Evolutionary conservation across 1,140 invertebrate genomes (phyloP), one percentile per base, ranked within the genome.

Genomic region (Drosophila nikananu): DNA sequence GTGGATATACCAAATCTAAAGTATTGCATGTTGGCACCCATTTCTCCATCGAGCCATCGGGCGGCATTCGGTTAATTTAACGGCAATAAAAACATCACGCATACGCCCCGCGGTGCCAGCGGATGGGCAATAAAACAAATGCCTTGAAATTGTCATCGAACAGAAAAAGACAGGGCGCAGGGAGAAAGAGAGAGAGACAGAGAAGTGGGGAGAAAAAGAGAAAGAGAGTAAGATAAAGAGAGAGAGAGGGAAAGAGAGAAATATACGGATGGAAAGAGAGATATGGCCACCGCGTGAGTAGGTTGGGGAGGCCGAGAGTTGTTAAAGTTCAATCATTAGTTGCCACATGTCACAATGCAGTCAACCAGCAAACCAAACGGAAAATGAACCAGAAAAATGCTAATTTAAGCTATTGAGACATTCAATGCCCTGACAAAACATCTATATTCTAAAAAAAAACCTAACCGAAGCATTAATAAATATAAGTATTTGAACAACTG

Each of bases 1-100:
- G 39, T 71, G 63, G 66, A 39, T 44, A 46, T 21, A 27, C 48
- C 27, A 37, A 61, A 73, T 61, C 70, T 51, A 73, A 73, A 73
- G 70, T 52, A 73, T 73, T 60, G 70, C 70, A 73, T 73, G 70
- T 62, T 68, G 39, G 44, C 57, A 46, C 59, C 71, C 71, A 70
- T 73, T 73, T 68, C 74, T 77, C 49, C 70, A 46, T 15, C 19
- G 1, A 8, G 0, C 19, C 52, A 49, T 23, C 51, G 32, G 8
- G 23, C 72, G 61, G 57, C 46, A 46, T 75, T 65, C 60, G 64
- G 76, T 78, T 89, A 89, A 89, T 89, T 89, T 90, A 89, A 84
- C 59, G 86, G 62, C 71, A 89, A 89, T 87, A 89, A 89, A 87
- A 89, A 90, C 84, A 89, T 89, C 86, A 89, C 86, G 84, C 71